Evolutionary conservation across 2,113 vertebrate species (phyloP).

Genomic region (Parotia lawesii): DNA sequence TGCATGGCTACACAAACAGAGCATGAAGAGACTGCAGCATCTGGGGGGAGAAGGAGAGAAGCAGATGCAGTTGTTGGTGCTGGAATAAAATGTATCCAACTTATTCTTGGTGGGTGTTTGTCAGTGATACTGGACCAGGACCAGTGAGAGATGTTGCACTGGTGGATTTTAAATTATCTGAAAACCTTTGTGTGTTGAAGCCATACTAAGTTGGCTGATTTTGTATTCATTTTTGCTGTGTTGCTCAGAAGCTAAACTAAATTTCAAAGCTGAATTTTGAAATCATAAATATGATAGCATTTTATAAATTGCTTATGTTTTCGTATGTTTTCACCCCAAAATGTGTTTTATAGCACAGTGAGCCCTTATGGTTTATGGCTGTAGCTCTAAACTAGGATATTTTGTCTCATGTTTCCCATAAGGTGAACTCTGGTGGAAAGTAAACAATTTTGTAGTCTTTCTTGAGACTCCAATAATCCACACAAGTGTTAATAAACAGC

Average conservation of each 20-base stretch:
- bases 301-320: not conserved
- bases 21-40: not conserved
- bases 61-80: rapidly evolving
- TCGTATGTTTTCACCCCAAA: not conserved
- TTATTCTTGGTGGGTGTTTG: rapidly evolving
- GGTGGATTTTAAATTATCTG: not conserved
- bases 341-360: not conserved
- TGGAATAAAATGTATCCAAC: not conserved
- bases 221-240: not conserved
- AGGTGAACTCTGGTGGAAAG: not conserved
- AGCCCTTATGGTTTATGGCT: not conserved
- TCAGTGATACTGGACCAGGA: not conserved
- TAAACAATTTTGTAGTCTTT: not conserved
- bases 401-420: not conserved
- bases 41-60: not conserved
- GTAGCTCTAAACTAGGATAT: not conserved
- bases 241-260: not conserved
- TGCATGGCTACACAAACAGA: not conserved
- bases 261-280: not conserved
- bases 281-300: not conserved
- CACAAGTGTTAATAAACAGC: not conserved
- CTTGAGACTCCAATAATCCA: not conserved
- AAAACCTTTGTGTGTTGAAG: not conserved
- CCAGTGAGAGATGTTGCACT: not conserved
- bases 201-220: not conserved